Evolutionary conservation across 2,113 vertebrate species (phyloP), one percentile per base, ranked within the genome.

Genomic region (Trachemys scripta): DNA sequence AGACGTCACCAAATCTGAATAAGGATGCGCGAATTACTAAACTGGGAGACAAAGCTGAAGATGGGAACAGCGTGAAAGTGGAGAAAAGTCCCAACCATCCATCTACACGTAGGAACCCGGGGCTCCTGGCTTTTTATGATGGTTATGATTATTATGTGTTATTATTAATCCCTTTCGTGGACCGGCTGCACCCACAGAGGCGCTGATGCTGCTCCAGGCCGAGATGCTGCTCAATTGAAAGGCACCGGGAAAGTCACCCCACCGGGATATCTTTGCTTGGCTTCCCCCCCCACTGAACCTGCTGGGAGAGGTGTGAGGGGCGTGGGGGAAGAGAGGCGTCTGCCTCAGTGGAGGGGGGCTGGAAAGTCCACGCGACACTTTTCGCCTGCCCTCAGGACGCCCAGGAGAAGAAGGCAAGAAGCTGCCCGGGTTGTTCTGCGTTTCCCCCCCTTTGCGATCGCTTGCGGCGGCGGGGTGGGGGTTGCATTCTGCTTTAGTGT

Each of bases 1-100:
- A 97, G 90, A 98, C 99, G 99, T 99, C 99, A 98, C 98, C 98
- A 99, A 99, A 99, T 99, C 98, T 99, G 99, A 99, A 99, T 98
- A 98, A 99, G 98, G 99, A 98, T 98, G 99, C 98, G 98, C 98
- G 98, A 98, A 98, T 98, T 99, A 99, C 98, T 98, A 98, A 98
- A 98, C 98, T 97, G 98, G 97, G 98, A 98, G 99, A 99, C 98
- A 99, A 98, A 98, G 99, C 99, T 98, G 98, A 98, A 98, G 98
- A 99, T 98, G 98, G 98, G 98, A 98, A 98, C 98, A 97, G 98
- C 98, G 98, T 98, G 98, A 99, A 98, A 99, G 98, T 98, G 98
- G 97, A 98, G 92, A 97, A 98, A 98, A 98, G 98, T 98, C 98
- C 96, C 97, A 94, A 97, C 89, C 97, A 97, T 97, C 96, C 97